Conservation (phyloP, 2,888 invertebrate genomes). For the Smittia aterrima region DNA sequence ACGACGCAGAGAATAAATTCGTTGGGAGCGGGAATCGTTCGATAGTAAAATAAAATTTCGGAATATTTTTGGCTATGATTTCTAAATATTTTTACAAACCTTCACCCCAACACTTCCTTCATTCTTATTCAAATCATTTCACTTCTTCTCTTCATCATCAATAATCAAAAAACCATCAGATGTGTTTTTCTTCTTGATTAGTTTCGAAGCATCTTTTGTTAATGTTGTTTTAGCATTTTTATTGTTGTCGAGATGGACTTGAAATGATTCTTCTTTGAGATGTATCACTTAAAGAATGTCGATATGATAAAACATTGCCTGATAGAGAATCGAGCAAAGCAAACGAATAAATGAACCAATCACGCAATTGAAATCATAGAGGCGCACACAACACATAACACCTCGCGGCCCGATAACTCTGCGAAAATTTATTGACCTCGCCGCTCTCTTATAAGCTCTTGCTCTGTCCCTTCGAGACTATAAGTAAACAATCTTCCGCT, state of each 20-base stretch:
- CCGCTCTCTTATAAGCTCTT: neutral
- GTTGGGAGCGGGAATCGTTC: neutral
- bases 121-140: slow-evolving; percentile 33
- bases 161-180: slow-evolving; percentile 38
- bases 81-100: neutral
- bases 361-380: slow-evolving; percentile 24
- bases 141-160: slow-evolving; percentile 36
- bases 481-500: neutral
- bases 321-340: neutral
- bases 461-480: neutral
- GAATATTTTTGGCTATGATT: neutral
- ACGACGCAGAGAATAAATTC: neutral
- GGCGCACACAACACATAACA: slow-evolving; percentile 34
- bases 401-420: slow-evolving; percentile 19
- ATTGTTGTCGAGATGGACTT: neutral
- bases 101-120: neutral
- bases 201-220: slow-evolving; percentile 22
- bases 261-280: neutral
- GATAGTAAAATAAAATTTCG: neutral
- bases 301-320: neutral
- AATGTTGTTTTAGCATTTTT: slow-evolving; percentile 20
- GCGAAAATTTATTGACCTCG: slow-evolving; percentile 8
- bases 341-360: neutral
- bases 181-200: slow-evolving; percentile 25
- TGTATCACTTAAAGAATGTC: neutral